Evolutionary conservation across 2,113 vertebrate species (phyloP).

Genomic region (Hydrochoerus hydrochaeris): DNA sequence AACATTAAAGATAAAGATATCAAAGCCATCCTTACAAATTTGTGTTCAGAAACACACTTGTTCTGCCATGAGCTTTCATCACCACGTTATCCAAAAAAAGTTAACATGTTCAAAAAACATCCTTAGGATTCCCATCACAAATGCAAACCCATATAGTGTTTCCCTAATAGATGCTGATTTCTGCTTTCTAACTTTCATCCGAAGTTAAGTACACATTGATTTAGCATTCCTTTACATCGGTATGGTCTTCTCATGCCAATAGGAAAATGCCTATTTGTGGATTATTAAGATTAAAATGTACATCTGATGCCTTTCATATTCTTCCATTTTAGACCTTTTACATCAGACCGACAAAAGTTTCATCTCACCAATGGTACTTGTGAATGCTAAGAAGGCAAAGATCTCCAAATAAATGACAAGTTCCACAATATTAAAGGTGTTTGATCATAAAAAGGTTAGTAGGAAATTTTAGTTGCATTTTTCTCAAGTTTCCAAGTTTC

Average conservation of each 20-base stretch:
- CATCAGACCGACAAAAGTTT: conserved; percentile 88
- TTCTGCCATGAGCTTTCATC: conserved; percentile 65
- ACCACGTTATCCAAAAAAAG: conserved; percentile 70
- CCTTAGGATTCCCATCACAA: conserved; percentile 77
- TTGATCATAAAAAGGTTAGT: conserved; percentile 74
- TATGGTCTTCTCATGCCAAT: conserved; percentile 81
- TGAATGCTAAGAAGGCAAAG: conserved; percentile 80
- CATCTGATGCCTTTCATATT: conserved; percentile 87
- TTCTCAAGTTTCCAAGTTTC: conserved; percentile 76
- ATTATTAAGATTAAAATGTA: conserved; percentile 94
- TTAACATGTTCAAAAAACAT: conserved; percentile 80
- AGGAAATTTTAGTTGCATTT: conserved; percentile 70
- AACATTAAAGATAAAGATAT: conserved; percentile 78
- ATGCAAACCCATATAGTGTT: conserved; percentile 72
- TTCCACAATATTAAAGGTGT: conserved; percentile 34
- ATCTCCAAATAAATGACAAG: conserved; percentile 56
- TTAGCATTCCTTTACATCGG: conserved; percentile 76
- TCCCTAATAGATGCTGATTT: conserved; percentile 78
- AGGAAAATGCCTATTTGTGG: conserved; percentile 89
- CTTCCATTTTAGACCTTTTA: conserved; percentile 93
- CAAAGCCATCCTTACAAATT: conserved; percentile 72
- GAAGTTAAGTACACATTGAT: conserved; percentile 85
- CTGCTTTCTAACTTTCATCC: conserved; percentile 83
- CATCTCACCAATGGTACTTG: conserved; percentile 86
- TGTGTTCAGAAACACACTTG: conserved; percentile 64